Evolutionary conservation across 2,797 vertebrate genomes (phyloP).

Genomic region (Chrosomus eos): DNA sequence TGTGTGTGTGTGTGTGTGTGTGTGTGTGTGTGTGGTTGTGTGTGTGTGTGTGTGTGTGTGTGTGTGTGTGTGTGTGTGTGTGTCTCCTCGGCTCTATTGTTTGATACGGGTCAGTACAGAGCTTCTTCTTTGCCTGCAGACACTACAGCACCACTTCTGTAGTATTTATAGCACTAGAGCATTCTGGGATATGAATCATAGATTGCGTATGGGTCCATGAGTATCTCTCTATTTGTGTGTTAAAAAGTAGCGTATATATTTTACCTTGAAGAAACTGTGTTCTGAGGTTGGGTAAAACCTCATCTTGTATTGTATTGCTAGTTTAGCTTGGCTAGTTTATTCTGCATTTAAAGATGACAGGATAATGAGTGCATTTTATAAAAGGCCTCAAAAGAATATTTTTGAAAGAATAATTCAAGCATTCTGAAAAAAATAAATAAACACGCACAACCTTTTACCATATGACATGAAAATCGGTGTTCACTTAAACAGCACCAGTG

Average conservation of each 20-base stretch:
- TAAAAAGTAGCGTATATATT: background rate
- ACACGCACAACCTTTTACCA: background rate
- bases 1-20: slow-evolving; percentile 26
- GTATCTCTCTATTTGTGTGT: slow-evolving; percentile 7
- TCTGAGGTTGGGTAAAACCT: background rate
- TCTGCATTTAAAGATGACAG: slow-evolving; percentile 10
- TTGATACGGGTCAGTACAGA: slow-evolving; percentile 44
- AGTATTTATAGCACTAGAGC: slow-evolving; percentile 56
- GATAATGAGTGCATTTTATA: slow-evolving; percentile 20
- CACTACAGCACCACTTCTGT: slow-evolving; percentile 42
- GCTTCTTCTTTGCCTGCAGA: slow-evolving; percentile 45
- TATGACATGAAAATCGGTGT: background rate
- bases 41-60: slow-evolving; percentile 25
- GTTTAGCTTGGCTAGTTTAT: background rate
- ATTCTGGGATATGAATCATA: slow-evolving; percentile 57
- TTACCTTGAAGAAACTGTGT: background rate
- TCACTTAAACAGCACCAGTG: background rate
- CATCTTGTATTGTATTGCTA: background rate
- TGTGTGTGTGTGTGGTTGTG: slow-evolving; percentile 25
- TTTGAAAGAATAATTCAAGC: background rate
- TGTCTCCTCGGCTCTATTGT: slow-evolving; percentile 19
- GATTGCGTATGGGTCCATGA: background rate
- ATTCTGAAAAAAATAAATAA: background rate
- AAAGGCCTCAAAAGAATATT: background rate
- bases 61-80: slow-evolving; percentile 19